Conservation (phyloP, 2,888 invertebrate species). For the Glaucopsyche alexis region DNA sequence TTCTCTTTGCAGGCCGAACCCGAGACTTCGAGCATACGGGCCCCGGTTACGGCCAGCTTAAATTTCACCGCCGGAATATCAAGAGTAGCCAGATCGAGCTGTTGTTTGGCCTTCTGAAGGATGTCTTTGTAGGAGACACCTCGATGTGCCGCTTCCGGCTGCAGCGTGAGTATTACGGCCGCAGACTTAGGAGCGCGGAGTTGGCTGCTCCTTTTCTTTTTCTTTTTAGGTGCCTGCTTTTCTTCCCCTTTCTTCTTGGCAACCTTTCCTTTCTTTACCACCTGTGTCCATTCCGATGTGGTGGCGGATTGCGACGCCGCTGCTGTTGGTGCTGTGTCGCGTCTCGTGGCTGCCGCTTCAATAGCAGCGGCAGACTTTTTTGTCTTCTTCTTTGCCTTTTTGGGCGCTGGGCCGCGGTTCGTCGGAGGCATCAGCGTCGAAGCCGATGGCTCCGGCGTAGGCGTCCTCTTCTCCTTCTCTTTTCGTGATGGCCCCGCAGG, state of each 20-base stretch:
- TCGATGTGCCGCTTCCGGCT: no score
- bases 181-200: no score
- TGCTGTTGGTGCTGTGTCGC: not conserved
- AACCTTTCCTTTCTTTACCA: not conserved
- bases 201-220: not conserved
- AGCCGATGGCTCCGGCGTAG: no score
- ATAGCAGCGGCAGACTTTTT: not conserved
- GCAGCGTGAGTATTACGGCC: no score
- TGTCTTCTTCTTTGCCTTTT: not conserved
- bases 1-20: conserved; percentile 28
- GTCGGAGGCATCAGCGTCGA: no score
- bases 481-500: no score
- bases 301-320: not conserved
- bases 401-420: not conserved
- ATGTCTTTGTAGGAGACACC: no score
- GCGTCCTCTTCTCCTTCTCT: no score
- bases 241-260: not conserved
- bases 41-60: conserved; percentile 32
- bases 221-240: not conserved
- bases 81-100: no score
- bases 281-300: not conserved
- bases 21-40: conserved; percentile 34
- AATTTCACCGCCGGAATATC: conserved; percentile 31
- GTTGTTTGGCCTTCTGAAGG: no score
- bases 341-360: not conserved